phyloP scores from a whole-genome alignment of 1,140 invertebrate genomes.

The Psilanteris sp. region DNA sequence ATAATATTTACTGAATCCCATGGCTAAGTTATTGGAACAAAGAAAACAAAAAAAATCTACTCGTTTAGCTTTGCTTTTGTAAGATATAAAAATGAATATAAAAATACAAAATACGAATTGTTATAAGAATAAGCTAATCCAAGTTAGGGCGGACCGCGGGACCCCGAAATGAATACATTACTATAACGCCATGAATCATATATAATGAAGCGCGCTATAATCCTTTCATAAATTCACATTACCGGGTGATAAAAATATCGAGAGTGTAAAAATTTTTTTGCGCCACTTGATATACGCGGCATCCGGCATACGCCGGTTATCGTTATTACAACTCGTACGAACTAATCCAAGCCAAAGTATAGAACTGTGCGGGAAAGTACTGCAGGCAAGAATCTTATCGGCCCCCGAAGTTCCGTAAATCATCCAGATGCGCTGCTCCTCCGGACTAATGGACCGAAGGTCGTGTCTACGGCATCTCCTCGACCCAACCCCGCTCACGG shows the following conservation, averaged over 20 bases:
- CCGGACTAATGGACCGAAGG: constrained; percentile 66
- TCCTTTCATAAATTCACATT: constrained; percentile 50
- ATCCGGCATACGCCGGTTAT: constrained; percentile 40
- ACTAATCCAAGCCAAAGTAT: constrained; percentile 46
- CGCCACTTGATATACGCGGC: constrained; percentile 32
- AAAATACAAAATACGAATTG: background rate
- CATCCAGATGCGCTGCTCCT: constrained; percentile 57
- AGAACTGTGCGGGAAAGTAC: constrained; percentile 54
- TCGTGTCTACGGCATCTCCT: constrained; percentile 33
- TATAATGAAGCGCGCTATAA: constrained; percentile 47
- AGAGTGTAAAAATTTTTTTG: constrained; percentile 31
- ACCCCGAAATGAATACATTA: constrained; percentile 18
- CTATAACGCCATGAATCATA: constrained; percentile 39
- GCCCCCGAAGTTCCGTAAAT: constrained; percentile 71
- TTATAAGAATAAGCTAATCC: background rate
- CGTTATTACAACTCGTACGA: constrained; percentile 55
- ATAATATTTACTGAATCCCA: too few relatives aligned
- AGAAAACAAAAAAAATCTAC: too few relatives aligned
- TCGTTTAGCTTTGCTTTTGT: too few relatives aligned
- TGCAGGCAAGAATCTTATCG: constrained; percentile 71
- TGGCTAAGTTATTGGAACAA: too few relatives aligned
- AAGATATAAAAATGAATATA: background rate
- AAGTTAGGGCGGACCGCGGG: too few relatives aligned
- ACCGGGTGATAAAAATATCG: constrained; percentile 43
- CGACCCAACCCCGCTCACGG: constrained; percentile 39